Conservation (phyloP, 2,113 vertebrate genomes). For the Amia ocellicauda region DNA sequence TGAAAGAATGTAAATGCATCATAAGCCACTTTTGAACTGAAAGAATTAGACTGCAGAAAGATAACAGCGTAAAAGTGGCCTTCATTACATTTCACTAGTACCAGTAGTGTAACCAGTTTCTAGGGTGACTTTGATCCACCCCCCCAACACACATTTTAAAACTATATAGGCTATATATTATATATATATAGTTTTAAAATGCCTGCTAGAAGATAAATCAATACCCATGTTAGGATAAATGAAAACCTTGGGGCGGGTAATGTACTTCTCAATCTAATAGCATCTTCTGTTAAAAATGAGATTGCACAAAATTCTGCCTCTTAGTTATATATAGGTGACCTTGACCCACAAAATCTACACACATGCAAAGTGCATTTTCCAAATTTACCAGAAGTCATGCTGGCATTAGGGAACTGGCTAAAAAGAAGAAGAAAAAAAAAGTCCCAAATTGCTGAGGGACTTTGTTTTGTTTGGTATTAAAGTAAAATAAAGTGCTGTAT, state of each 20-base stretch:
- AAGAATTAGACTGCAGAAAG: neutral
- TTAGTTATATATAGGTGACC: conserved; percentile 4
- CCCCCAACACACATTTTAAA: no score
- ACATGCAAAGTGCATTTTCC: neutral
- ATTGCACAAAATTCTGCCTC: neutral
- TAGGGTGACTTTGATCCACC: neutral
- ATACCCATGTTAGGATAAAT: neutral
- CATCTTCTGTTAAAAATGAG: neutral
- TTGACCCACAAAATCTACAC: conserved; percentile 28
- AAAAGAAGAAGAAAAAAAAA: neutral
- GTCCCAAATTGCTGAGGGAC: neutral
- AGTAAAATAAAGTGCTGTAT: neutral
- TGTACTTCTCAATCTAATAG: neutral
- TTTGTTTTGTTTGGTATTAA: neutral
- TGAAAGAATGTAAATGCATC: conserved; percentile 34
- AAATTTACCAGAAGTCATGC: neutral
- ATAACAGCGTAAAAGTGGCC: neutral
- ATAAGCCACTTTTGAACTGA: neutral
- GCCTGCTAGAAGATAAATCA: neutral
- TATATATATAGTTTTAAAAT: no score
- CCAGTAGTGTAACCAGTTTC: neutral
- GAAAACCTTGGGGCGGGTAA: neutral
- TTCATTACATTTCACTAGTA: neutral
- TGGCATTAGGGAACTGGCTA: conserved; percentile 17
- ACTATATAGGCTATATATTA: no score